Conservation (phyloP, 2,888 invertebrate genomes). For the Nebria brevicollis region DNA sequence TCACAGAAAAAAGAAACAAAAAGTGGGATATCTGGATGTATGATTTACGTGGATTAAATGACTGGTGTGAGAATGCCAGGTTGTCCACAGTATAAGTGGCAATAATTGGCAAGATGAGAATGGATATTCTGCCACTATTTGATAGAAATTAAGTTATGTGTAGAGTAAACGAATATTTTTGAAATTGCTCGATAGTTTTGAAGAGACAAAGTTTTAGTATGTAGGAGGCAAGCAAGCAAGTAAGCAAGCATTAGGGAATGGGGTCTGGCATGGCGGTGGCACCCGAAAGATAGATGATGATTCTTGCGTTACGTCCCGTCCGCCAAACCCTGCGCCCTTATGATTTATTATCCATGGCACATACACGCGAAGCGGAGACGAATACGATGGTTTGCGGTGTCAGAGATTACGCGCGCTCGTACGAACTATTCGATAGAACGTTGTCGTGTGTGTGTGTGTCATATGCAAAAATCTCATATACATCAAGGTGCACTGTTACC, state of each 20-base stretch:
- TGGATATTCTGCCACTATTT: no score
- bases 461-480: neutral
- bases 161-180: no score
- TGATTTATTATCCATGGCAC: conserved; percentile 62
- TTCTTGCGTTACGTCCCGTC: conserved; percentile 43
- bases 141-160: no score
- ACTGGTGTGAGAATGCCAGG: no score
- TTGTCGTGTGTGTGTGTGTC: conserved; percentile 3
- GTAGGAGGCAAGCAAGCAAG: neutral
- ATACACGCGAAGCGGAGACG: conserved; percentile 45
- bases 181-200: neutral
- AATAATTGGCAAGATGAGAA: no score
- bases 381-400: conserved; percentile 54
- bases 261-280: conserved; percentile 50
- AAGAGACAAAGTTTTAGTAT: neutral
- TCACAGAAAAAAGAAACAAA: no score
- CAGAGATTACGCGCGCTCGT: conserved; percentile 60
- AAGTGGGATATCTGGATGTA: no score
- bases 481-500: neutral
- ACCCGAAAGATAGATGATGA: conserved; percentile 57
- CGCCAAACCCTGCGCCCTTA: conserved; percentile 55
- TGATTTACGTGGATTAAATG: no score
- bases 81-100: no score
- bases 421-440: conserved; percentile 52
- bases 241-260: neutral